Evolutionary conservation across 2,113 vertebrate species (phyloP).

Genomic region (Halcyon senegalensis): DNA sequence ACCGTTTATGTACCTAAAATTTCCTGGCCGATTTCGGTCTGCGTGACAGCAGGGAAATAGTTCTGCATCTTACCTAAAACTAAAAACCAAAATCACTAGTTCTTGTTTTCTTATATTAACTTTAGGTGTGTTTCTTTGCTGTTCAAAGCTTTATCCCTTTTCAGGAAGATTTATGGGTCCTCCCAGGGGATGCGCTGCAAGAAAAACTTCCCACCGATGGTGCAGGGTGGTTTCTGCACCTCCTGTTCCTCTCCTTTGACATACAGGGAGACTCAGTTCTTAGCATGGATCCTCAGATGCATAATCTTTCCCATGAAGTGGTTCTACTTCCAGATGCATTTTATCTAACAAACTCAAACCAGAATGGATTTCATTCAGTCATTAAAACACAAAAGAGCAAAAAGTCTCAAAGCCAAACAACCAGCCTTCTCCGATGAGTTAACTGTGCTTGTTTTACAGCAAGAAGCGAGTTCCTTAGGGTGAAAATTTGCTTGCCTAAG

Average conservation of each 20-base stretch:
- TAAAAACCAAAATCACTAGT: background rate
- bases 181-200: background rate
- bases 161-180: background rate
- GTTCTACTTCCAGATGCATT: background rate
- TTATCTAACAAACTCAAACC: background rate
- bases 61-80: background rate
- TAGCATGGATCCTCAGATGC: background rate
- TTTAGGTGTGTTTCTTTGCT: background rate
- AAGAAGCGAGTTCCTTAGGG: background rate
- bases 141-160: background rate
- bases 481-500: constrained; percentile 4
- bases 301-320: background rate
- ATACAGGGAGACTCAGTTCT: background rate
- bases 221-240: background rate
- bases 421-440: background rate
- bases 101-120: background rate
- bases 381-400: background rate
- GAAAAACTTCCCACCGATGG: background rate
- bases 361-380: background rate
- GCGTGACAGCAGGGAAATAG: background rate
- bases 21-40: background rate
- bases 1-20: background rate
- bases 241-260: background rate
- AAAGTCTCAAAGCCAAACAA: background rate
- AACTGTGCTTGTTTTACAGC: background rate